Evolutionary conservation across 2,113 vertebrate genomes (phyloP).

Genomic region (Callipepla squamata): DNA sequence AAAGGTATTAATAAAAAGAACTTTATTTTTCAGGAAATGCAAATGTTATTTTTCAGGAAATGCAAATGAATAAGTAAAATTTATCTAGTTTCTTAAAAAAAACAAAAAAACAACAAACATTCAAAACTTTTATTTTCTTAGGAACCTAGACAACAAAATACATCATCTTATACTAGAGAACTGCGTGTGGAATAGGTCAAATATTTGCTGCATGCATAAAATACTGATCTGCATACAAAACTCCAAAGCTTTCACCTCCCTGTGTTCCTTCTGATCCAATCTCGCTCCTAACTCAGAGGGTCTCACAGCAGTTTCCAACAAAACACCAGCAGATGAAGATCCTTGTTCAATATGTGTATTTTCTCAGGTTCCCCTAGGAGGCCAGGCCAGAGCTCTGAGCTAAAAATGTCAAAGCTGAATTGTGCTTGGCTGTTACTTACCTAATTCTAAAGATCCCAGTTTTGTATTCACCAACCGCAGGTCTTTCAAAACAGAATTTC

Average conservation of each 20-base stretch:
- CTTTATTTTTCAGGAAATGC: background rate
- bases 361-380: background rate
- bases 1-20: background rate
- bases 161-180: background rate
- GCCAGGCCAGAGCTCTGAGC: background rate
- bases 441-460: constrained; percentile 77
- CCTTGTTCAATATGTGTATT: background rate
- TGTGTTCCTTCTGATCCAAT: background rate
- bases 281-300: background rate
- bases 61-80: background rate
- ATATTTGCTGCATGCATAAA: background rate
- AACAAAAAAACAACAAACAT: background rate
- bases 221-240: background rate
- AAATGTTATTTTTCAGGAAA: background rate
- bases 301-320: background rate
- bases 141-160: background rate
- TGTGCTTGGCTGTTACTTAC: constrained; percentile 53
- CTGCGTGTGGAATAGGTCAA: rapidly evolving
- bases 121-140: background rate
- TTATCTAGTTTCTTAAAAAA: background rate
- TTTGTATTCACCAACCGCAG: constrained; percentile 71
- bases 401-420: background rate
- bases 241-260: background rate
- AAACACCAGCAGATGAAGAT: background rate
- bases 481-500: constrained; percentile 69